A percentile compares a stretch with the other conserved stretches of the same genome.
Evolutionary conservation across 1,140 invertebrate species (phyloP).

Genomic region (Stenopsyche tienmushanensis): DNA sequence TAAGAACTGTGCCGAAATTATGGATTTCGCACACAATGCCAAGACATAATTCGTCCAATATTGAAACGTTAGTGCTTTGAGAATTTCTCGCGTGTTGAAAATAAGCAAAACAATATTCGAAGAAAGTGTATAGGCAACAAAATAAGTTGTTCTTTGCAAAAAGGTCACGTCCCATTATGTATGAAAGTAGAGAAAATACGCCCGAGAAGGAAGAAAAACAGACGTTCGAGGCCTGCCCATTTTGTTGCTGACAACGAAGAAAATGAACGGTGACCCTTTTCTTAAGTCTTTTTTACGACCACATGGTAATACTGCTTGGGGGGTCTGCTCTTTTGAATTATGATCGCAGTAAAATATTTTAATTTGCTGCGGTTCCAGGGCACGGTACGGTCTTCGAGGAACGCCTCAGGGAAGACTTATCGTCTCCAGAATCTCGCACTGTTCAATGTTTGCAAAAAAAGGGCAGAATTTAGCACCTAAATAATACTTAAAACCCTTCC

Average conservation of each 20-base stretch:
- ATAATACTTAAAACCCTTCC: too few species aligned
- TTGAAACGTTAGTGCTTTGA: too few species aligned
- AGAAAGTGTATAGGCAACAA: constrained; percentile 1
- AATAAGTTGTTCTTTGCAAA: constrained; percentile 15
- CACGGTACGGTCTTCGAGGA: too few species aligned
- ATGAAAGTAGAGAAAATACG: neutral
- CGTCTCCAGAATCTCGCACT: too few species aligned
- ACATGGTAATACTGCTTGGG: neutral
- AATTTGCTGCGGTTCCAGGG: neutral
- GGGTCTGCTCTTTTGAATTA: neutral
- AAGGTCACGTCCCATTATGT: constrained; percentile 3
- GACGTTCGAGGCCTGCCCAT: neutral
- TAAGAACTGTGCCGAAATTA: too few species aligned
- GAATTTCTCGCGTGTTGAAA: neutral
- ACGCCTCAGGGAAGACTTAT: too few species aligned
- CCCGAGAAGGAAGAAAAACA: neutral
- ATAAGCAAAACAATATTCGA: too few species aligned
- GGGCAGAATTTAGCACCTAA: too few species aligned
- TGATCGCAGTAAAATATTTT: neutral
- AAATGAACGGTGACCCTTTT: constrained; percentile 6
- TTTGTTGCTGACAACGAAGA: constrained; percentile 10
- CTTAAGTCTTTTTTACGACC: constrained; percentile 2
- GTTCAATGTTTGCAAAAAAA: too few species aligned
- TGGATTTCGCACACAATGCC: too few species aligned
- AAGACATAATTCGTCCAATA: too few species aligned